A percentile compares a stretch with the other conserved stretches of the same genome.
These are phyloP conservation scores for Hydrozoanthus gracilis DNA, from an alignment of 92 coral and sea anemone species.

Conservation along the genomic window DNA sequence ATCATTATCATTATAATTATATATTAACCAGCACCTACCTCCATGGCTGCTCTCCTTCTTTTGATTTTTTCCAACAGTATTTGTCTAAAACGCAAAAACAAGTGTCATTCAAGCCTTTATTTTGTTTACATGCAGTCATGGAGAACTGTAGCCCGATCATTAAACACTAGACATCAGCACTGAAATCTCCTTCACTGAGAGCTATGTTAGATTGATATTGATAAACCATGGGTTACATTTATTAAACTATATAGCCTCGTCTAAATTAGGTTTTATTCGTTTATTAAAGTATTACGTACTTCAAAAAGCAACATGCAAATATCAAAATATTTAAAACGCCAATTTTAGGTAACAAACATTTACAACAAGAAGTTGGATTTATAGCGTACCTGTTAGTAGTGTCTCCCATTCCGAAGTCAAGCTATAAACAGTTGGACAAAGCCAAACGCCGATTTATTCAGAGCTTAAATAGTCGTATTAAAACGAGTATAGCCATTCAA, in stretches of 20 bases:
- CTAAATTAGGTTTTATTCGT: too few species aligned
- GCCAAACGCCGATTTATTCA: neutral
- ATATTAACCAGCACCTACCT: conserved; percentile 58
- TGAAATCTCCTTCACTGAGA: too few species aligned
- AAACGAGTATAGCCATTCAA: neutral
- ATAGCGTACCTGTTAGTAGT: neutral
- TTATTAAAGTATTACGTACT: too few species aligned
- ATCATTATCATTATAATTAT: too few species aligned
- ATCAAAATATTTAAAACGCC: neutral
- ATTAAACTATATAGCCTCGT: too few species aligned
- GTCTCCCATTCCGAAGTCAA: neutral
- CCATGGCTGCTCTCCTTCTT: conserved; percentile 95
- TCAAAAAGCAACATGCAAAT: neutral
- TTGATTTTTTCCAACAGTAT: conserved; percentile 88
- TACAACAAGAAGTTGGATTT: neutral
- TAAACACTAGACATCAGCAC: too few species aligned
- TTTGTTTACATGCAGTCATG: neutral
- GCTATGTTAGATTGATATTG: too few species aligned
- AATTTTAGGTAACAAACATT: neutral
- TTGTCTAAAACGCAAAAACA: neutral
- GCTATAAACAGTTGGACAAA: neutral
- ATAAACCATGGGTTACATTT: too few species aligned
- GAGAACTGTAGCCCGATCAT: neutral
- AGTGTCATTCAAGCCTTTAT: neutral
- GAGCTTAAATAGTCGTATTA: neutral